Conservation (phyloP, 2,888 invertebrate genomes). For the Conistra vaccinii region DNA sequence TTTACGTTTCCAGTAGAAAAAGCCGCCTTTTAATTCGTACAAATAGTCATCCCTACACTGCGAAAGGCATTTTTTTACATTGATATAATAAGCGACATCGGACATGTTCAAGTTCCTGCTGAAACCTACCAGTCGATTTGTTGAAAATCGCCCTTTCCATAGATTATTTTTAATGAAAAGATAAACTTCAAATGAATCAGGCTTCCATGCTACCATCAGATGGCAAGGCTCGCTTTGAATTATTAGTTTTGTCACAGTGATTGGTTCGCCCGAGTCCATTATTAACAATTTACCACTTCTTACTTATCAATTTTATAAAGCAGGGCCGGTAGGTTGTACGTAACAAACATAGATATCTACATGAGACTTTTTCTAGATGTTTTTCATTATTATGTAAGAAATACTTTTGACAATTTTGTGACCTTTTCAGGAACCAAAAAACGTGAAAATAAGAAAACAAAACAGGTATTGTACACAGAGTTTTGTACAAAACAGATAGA, state of each 20-base stretch:
- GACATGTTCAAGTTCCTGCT: conserved; percentile 79
- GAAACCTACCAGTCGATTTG: conserved; percentile 77
- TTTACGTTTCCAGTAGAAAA: conserved; percentile 84
- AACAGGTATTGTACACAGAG: not conserved
- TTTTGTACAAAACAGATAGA: conserved; percentile 11
- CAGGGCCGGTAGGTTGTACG: conserved; percentile 8
- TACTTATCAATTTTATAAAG: conserved; percentile 14
- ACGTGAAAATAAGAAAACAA: not conserved
- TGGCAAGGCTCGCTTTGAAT: conserved; percentile 73
- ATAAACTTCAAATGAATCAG: conserved; percentile 79
- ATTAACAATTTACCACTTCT: conserved; percentile 37
- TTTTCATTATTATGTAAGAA: conserved; percentile 2
- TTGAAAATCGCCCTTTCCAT: conserved; percentile 82
- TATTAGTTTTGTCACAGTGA: conserved; percentile 79
- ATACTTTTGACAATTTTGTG: conserved; percentile 20
- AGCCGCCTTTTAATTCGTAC: conserved; percentile 81
- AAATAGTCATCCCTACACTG: conserved; percentile 74
- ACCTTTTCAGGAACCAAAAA: not conserved
- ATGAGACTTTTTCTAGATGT: conserved; percentile 14
- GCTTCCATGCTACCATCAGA: conserved; percentile 80
- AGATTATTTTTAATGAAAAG: conserved; percentile 75
- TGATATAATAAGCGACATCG: conserved; percentile 74
- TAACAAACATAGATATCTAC: not conserved
- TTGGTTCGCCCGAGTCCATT: conserved; percentile 79
- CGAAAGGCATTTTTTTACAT: conserved; percentile 75